These are phyloP conservation scores for Acanthosepion pharaonis DNA, from an alignment of 2,888 invertebrate genomes.

Conservation along the genomic window DNA sequence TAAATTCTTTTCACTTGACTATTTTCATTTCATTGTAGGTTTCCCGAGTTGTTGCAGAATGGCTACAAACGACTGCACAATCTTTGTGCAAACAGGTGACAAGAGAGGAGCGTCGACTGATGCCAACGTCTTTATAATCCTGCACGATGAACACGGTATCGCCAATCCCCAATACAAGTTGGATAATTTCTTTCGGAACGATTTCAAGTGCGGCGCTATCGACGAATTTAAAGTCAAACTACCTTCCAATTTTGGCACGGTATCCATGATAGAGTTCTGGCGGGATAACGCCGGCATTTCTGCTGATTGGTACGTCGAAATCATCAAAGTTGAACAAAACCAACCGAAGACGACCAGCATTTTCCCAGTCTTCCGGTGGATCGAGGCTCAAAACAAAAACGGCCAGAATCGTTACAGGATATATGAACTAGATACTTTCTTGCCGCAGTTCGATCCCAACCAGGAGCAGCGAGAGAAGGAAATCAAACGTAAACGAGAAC, in stretches of 20 bases:
- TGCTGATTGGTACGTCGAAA: constrained; percentile 74
- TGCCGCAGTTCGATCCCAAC: constrained; percentile 74
- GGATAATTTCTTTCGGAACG: constrained; percentile 69
- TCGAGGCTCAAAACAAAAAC: constrained; percentile 65
- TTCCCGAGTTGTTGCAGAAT: background rate
- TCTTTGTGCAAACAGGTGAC: constrained; percentile 75
- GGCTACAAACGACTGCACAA: constrained; percentile 47
- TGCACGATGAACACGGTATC: constrained; percentile 72
- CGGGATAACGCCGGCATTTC: constrained; percentile 71
- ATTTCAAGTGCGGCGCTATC: constrained; percentile 72
- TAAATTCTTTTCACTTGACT: too few relatives aligned
- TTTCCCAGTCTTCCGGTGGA: constrained; percentile 75
- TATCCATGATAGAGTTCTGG: constrained; percentile 73
- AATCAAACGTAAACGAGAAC: constrained; percentile 69
- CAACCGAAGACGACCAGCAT: constrained; percentile 61
- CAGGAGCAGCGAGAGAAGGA: constrained; percentile 71
- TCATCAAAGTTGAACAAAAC: constrained; percentile 64
- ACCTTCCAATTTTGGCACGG: constrained; percentile 53
- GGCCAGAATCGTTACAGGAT: constrained; percentile 69
- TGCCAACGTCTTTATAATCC: constrained; percentile 73
- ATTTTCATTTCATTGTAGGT: background rate
- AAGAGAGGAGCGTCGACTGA: constrained; percentile 73
- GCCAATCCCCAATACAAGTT: constrained; percentile 69
- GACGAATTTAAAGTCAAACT: constrained; percentile 67
- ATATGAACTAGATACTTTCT: constrained; percentile 71